A percentile compares a stretch with the other conserved stretches of the same genome.
Conservation (phyloP, 2,797 vertebrate genomes). For the Leptodactylus fallax region DNA sequence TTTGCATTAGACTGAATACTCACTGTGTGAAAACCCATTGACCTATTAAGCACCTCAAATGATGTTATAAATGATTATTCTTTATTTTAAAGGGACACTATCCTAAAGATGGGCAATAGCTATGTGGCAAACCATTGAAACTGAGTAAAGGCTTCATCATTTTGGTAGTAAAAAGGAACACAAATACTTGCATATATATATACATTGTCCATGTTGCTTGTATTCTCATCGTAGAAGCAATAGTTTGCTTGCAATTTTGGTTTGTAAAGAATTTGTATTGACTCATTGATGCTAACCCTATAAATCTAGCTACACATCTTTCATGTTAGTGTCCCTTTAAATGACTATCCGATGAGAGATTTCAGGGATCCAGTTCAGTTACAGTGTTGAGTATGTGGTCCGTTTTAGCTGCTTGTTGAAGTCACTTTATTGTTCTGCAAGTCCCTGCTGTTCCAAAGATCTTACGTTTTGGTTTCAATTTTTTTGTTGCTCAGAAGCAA, state of each 20-base stretch:
- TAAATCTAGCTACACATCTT: neutral
- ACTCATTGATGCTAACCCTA: neutral
- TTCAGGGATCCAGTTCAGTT: constrained; percentile 41
- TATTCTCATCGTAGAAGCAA: neutral
- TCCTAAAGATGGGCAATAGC: neutral
- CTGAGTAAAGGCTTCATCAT: neutral
- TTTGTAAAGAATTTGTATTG: neutral
- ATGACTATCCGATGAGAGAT: constrained; percentile 4
- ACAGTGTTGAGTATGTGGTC: constrained; percentile 18
- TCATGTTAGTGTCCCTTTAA: constrained; percentile 37
- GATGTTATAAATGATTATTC: constrained; percentile 23
- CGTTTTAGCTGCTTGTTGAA: constrained; percentile 33
- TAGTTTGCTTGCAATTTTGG: neutral
- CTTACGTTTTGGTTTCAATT: constrained; percentile 17
- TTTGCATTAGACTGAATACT: neutral
- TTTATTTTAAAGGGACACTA: constrained; percentile 25
- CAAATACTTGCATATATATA: no score
- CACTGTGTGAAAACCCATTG: neutral
- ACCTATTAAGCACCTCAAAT: constrained; percentile 12
- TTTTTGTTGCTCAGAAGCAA: neutral
- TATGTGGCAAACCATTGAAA: neutral
- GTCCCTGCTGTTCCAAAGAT: constrained; percentile 43
- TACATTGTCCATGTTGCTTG: neutral
- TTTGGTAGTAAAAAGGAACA: neutral
- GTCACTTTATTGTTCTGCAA: constrained; percentile 25